Evolutionary conservation across 2,888 invertebrate genomes (phyloP), one percentile per base, ranked within the genome.

Genomic region (Xanthia icteritia): DNA sequence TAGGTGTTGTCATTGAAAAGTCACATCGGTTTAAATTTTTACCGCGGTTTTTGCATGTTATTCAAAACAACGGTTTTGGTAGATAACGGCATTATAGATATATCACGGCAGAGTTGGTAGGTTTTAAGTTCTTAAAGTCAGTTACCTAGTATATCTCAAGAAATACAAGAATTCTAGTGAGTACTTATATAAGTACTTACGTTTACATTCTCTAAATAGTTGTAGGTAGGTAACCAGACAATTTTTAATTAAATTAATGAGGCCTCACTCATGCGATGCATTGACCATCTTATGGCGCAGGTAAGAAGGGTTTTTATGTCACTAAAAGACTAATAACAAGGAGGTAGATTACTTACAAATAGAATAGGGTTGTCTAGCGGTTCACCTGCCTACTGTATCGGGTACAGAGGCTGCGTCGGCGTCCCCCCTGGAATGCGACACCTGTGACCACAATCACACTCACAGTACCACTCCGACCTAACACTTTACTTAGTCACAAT

Each of bases 391-490:
- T 90, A 88, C 90, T 86, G 90, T 90, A 89, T 90, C 89, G 89
- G 92, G 89, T 90, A 90, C 92, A 92, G 94, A 95, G 94, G 93
- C 95, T 95, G 94, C 90, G 93, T 91, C 93, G 93, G 93, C 94
- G 95, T 94, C 93, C 93, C 92, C 90, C 88, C 90, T 90, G 95
- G 96, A 96, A 96, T 96, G 95, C 92, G 92, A 95, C 96, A 96
- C 96, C 96, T 96, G 93, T 92, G 93, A 93, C 92, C 94, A 95
- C 93, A 92, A 91, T 86, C 91, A 94, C 94, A 92, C 90, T 91
- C 95, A 95, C 94, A 91, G 92, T 92, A 92, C 86, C 89, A 89
- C 90, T 81, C 75, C 73, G 76, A 85, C 84, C 88, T 73, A 90
- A 92, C 88, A 92, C 90, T 88, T 87, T 87, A 78, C 76, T 73